Base-by-base conservation (phyloP, 2,888 invertebrate species). In the Adela reaumurella region DNA sequence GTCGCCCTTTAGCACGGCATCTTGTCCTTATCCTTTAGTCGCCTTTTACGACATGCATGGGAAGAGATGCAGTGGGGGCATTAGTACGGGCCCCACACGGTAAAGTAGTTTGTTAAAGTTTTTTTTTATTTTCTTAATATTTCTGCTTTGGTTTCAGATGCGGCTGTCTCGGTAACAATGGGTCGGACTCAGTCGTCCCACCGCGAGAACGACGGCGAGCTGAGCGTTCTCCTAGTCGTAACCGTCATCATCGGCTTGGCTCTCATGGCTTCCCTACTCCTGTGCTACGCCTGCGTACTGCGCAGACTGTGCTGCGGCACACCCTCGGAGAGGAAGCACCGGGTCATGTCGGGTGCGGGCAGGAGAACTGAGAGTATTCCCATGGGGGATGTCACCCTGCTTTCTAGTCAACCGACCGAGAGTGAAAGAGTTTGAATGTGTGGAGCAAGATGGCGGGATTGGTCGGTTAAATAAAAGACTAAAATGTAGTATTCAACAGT, bases 271-370 rank as follows among this genome's bases (percentile, higher is more conserved):
- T 82, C 83, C 0, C 62, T 87, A n/a, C 70, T 87, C 1, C 74
- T 83, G 62, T 87, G 86, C 62, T 87, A 87, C 63, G 83, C 83
- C 5, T 86, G 85, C 58, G 85, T 87, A 16, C 81, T 87, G 51
- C 77, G 83, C 48, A 76, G 85, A 54, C 69, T 86, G 3, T 86
- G 85, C 59, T 87, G 86, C 53, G 81, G 79, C 46, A 70, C 73
- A 19, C 61, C 81, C n/a, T 65, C 76, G 55, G 74, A 80, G 59
- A 61, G 76, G 53, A 78, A 78, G 55, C 63, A 73, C 50, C 48
- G 55, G 19, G 47, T 55, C 28, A 52, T 17, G 57, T 56, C 68
- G 56, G 65, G 74, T 14, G 58, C 64, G 58, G 66, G 60, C 46
- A 62, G 63, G 59, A 67, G 66, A 57, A 66, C 78, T 19, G 84